A percentile compares a stretch with the other conserved stretches of the same genome.
Evolutionary conservation across 2,113 vertebrate species (phyloP).

Genomic region (Sinocyclocheilus maitianheensis): DNA sequence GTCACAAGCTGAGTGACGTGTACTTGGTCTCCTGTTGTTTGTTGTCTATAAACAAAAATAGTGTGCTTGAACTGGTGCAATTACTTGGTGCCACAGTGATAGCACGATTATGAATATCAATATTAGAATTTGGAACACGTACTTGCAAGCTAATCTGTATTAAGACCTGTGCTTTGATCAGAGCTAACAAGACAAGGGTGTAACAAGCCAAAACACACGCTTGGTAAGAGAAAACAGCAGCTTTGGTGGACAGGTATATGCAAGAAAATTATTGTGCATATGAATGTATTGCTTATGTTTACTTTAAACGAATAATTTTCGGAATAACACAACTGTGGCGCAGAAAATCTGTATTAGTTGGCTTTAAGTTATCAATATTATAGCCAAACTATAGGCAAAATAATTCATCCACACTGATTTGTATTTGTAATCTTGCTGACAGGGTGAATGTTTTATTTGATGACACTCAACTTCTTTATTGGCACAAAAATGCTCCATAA

Average conservation of each 20-base stretch:
- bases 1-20: conserved; percentile 1
- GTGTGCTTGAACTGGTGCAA: background rate
- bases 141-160: background rate
- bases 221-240: background rate
- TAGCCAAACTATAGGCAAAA: background rate
- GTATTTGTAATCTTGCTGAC: background rate
- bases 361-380: background rate
- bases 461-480: conserved; percentile 33
- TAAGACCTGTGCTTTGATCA: background rate
- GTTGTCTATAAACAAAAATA: conserved; percentile 9
- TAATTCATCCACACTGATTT: background rate
- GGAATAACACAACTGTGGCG: background rate
- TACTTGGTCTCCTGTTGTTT: conserved; percentile 8
- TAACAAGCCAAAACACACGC: background rate
- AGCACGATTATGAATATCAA: background rate
- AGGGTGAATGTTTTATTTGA: conserved; percentile 1
- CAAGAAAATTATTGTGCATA: conserved; percentile 10
- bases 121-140: background rate
- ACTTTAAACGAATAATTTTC: background rate
- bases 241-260: background rate
- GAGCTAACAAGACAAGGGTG: background rate
- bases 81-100: conserved; percentile 15
- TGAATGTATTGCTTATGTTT: background rate
- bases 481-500: conserved; percentile 27
- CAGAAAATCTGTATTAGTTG: background rate